phyloP scores from a whole-genome alignment of 2,888 invertebrate species.

The Drosophila cognata region DNA sequence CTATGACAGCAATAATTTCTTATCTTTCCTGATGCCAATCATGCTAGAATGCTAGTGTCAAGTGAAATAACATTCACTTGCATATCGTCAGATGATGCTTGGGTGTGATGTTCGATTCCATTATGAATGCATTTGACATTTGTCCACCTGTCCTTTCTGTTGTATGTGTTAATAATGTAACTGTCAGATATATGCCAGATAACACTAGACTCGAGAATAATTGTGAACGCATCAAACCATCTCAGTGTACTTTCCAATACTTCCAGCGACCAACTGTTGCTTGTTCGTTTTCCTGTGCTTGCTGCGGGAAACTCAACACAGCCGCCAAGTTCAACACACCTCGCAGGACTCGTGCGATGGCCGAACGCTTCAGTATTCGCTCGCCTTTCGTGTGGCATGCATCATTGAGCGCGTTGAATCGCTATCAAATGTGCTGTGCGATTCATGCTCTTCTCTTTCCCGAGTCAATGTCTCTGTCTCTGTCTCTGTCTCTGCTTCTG shows the following conservation, averaged over 20 bases:
- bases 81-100: background rate
- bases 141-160: background rate
- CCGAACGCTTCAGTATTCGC: slow-evolving; percentile 13
- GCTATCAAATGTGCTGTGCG: background rate
- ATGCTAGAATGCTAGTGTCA: background rate
- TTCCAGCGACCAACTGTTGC: slow-evolving; percentile 65
- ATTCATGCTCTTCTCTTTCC: slow-evolving; percentile 1
- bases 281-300: slow-evolving; percentile 8
- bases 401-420: background rate
- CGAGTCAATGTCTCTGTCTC: background rate
- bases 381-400: slow-evolving; percentile 2
- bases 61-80: background rate
- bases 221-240: background rate
- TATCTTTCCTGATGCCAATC: background rate
- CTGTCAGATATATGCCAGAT: slow-evolving; percentile 2
- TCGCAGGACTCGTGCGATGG: slow-evolving; percentile 11
- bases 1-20: no score
- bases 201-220: slow-evolving; percentile 8
- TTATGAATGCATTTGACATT: slow-evolving; percentile 4
- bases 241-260: slow-evolving; percentile 37
- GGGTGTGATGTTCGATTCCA: background rate
- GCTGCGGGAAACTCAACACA: slow-evolving; percentile 31
- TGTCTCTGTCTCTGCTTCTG: background rate
- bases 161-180: background rate
- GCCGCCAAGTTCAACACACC: slow-evolving; percentile 25